phyloP scores from a whole-genome alignment of 2,888 invertebrate genomes.

The Drosophila falleni region DNA sequence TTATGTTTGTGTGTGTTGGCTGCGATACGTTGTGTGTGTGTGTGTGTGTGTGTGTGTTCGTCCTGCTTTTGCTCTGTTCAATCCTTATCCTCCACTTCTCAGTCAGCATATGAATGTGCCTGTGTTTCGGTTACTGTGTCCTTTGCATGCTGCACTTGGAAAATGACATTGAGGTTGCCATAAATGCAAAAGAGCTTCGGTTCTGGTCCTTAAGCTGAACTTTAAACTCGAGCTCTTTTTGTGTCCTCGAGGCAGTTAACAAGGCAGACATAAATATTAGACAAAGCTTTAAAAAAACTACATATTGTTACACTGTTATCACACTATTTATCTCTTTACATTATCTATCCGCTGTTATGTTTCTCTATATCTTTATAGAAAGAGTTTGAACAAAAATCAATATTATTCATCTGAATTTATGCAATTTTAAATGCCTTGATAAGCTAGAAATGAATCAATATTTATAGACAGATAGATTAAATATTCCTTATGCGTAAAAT shows the following conservation, averaged over 20 bases:
- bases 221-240: conserved; percentile 14
- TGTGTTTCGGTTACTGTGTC: conserved; percentile 40
- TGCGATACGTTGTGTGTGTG: no score
- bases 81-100: conserved; percentile 8
- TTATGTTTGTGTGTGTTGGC: conserved; percentile 8
- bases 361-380: no score
- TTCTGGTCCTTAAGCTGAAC: conserved; percentile 8
- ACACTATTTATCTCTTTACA: no score
- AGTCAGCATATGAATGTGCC: neutral
- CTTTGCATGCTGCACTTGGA: conserved; percentile 58
- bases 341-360: no score
- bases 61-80: conserved; percentile 3
- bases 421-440: no score
- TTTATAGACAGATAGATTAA: no score
- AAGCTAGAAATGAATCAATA: no score
- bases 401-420: no score
- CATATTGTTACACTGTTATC: no score
- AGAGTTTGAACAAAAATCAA: no score
- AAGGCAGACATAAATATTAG: conserved; percentile 56
- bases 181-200: conserved; percentile 41
- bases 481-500: no score
- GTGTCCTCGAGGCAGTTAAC: conserved; percentile 62
- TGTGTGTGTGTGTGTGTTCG: neutral
- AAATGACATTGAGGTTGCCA: conserved; percentile 62
- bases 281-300: conserved; percentile 28